Evolutionary conservation across 1,140 invertebrate species (phyloP).

Genomic region (Belonocnema kinseyi): DNA sequence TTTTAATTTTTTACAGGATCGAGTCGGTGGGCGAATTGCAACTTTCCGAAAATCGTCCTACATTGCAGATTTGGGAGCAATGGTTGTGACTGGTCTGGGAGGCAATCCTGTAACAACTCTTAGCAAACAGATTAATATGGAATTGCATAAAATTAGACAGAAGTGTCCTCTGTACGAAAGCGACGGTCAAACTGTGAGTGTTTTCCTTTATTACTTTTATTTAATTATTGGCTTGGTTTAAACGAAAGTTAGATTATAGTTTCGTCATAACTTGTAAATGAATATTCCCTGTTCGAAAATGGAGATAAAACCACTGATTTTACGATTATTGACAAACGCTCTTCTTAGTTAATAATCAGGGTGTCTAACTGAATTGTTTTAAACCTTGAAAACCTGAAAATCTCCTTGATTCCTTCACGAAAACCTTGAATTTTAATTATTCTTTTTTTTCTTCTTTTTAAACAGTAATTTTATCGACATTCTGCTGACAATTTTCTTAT

Average conservation of each 20-base stretch:
- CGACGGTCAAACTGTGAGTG: conserved; percentile 89
- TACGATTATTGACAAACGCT: too few species aligned
- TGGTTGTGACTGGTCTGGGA: conserved; percentile 92
- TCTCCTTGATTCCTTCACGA: too few species aligned
- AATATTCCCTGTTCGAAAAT: conserved; percentile 26
- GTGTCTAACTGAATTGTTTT: too few species aligned
- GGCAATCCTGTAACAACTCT: conserved; percentile 98
- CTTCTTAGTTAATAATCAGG: too few species aligned
- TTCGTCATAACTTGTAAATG: too few species aligned
- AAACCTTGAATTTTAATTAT: too few species aligned
- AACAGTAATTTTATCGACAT: too few species aligned
- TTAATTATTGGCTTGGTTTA: neutral
- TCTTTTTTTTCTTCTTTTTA: too few species aligned
- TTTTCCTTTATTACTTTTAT: neutral
- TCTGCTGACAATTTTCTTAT: too few species aligned
- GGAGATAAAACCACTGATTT: conserved; percentile 35
- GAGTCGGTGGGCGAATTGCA: conserved; percentile 96
- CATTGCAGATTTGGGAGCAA: conserved; percentile 95
- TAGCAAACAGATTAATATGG: conserved; percentile 98
- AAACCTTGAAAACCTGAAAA: too few species aligned
- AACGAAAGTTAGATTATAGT: neutral
- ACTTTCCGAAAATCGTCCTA: conserved; percentile 97
- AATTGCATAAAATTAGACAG: conserved; percentile 95
- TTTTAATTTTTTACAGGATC: conserved; percentile 78
- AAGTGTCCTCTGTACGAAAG: conserved; percentile 98